These are phyloP conservation scores for Drosophila jambulina DNA, from an alignment of 1,140 invertebrate species.

Conservation along the genomic window DNA sequence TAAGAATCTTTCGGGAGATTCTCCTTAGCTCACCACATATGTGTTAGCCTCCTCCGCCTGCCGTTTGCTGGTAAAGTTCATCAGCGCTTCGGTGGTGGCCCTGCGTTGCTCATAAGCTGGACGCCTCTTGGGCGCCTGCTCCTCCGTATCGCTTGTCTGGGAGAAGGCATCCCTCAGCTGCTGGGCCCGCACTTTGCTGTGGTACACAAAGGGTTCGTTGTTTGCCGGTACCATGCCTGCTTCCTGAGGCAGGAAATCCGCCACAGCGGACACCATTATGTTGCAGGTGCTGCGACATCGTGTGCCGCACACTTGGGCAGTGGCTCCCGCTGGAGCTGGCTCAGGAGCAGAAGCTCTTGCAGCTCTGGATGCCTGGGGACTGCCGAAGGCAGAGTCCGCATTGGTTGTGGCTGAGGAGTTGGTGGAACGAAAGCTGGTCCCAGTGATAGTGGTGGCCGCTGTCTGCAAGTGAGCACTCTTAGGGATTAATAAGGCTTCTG, in stretches of 20 bases:
- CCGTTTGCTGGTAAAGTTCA: slow-evolving; percentile 59
- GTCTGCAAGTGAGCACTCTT: slow-evolving; percentile 2
- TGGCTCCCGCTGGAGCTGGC: slow-evolving; percentile 13
- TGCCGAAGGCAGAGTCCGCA: slow-evolving; percentile 80
- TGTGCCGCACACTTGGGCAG: slow-evolving; percentile 71
- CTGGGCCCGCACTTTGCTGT: slow-evolving; percentile 74
- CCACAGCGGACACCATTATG: slow-evolving; percentile 87
- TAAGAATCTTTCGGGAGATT: neutral
- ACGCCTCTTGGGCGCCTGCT: slow-evolving; percentile 44
- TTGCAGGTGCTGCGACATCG: slow-evolving; percentile 89
- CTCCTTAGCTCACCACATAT: slow-evolving; percentile 60
- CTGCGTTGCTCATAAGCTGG: slow-evolving; percentile 73
- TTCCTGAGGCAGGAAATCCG: slow-evolving; percentile 71
- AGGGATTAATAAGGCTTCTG: neutral
- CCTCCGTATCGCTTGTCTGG: slow-evolving; percentile 82
- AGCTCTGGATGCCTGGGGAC: slow-evolving; percentile 70
- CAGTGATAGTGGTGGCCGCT: slow-evolving; percentile 51
- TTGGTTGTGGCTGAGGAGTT: slow-evolving; percentile 73
- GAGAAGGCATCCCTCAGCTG: slow-evolving; percentile 81
- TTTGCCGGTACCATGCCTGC: slow-evolving; percentile 7
- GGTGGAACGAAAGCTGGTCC: slow-evolving; percentile 80
- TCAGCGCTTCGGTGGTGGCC: slow-evolving; percentile 74
- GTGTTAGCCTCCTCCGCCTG: slow-evolving; percentile 79
- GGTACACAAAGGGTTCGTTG: slow-evolving; percentile 75
- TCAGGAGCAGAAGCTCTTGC: neutral